Conservation (phyloP, 2,797 vertebrate species). For the Catostomus latipinnis region DNA sequence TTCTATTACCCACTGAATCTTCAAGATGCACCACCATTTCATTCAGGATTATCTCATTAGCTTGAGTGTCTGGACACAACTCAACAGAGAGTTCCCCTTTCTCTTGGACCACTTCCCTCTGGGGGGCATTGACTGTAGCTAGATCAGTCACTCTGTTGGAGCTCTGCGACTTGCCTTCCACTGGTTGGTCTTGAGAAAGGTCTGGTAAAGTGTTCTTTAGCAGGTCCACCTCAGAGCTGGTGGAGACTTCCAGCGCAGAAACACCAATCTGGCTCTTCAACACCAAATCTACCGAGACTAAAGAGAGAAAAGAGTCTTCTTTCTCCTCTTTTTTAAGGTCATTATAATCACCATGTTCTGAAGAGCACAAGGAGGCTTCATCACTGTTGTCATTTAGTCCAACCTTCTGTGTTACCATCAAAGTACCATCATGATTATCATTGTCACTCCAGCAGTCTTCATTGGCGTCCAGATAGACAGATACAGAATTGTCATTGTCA, state of each 20-base stretch:
- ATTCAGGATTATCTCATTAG: not conserved
- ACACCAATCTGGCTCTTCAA: slow-evolving; percentile 49
- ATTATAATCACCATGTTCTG: slow-evolving; percentile 64
- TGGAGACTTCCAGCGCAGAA: slow-evolving; percentile 4
- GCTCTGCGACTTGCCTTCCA: slow-evolving; percentile 1
- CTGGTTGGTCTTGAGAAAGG: not conserved
- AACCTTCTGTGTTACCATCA: slow-evolving; percentile 27
- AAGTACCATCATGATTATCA: slow-evolving; percentile 57
- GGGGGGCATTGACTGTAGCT: not conserved
- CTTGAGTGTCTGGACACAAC: slow-evolving; percentile 3
- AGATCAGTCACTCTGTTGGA: not conserved
- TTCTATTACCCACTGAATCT: not conserved
- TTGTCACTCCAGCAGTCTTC: slow-evolving; percentile 53
- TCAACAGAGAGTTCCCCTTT: slow-evolving; percentile 5
- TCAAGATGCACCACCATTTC: slow-evolving; percentile 35
- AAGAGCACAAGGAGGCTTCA: slow-evolving; percentile 50
- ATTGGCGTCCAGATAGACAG: slow-evolving; percentile 73
- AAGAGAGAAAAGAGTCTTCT: slow-evolving; percentile 70
- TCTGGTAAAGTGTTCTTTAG: slow-evolving; percentile 38
- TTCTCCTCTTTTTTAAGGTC: slow-evolving; percentile 60
- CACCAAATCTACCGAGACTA: slow-evolving; percentile 70
- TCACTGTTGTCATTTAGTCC: slow-evolving; percentile 13
- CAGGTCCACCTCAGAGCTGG: slow-evolving; percentile 13
- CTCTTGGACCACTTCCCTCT: slow-evolving; percentile 9
- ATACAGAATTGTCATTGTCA: slow-evolving; percentile 70